A percentile compares a stretch with the other conserved stretches of the same genome.
Evolutionary conservation across 2,888 invertebrate species (phyloP).

Genomic region (Drosophila lutescens): DNA sequence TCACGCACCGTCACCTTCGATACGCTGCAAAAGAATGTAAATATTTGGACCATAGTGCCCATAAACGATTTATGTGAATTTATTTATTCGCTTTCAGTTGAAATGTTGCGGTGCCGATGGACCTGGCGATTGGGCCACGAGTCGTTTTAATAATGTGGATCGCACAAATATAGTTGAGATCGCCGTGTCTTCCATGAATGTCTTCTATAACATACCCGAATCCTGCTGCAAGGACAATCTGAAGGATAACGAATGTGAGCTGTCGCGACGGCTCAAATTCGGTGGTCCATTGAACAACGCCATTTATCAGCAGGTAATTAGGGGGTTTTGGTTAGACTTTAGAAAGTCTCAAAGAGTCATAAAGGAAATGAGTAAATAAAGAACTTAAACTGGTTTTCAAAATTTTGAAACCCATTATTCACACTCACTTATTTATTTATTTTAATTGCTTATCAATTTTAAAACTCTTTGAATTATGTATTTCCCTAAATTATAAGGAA

Average conservation of each 20-base stretch:
- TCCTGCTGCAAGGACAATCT: slow-evolving; percentile 86
- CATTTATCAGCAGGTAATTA: slow-evolving; percentile 85
- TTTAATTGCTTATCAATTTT: background rate
- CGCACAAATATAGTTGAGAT: slow-evolving; percentile 85
- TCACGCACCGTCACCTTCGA: slow-evolving; percentile 88
- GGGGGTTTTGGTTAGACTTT: background rate
- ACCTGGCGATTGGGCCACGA: slow-evolving; percentile 89
- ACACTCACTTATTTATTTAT: background rate
- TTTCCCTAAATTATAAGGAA: background rate
- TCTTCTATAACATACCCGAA: slow-evolving; percentile 87
- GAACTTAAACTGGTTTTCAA: no score
- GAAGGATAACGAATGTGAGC: slow-evolving; percentile 85
- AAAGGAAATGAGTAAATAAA: background rate
- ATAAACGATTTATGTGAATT: background rate
- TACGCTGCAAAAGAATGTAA: slow-evolving; percentile 87
- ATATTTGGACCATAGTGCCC: slow-evolving; percentile 42
- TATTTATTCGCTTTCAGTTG: slow-evolving; percentile 85
- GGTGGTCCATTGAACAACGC: slow-evolving; percentile 84
- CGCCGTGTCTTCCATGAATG: slow-evolving; percentile 85
- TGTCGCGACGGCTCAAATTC: slow-evolving; percentile 85
- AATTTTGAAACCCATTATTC: background rate
- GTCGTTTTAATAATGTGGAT: slow-evolving; percentile 86
- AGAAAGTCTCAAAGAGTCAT: background rate
- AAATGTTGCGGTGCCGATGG: slow-evolving; percentile 91
- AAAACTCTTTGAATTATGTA: no score